Base-by-base conservation (phyloP, 2,888 invertebrate species). In the Ormyrus pomaceus region DNA sequence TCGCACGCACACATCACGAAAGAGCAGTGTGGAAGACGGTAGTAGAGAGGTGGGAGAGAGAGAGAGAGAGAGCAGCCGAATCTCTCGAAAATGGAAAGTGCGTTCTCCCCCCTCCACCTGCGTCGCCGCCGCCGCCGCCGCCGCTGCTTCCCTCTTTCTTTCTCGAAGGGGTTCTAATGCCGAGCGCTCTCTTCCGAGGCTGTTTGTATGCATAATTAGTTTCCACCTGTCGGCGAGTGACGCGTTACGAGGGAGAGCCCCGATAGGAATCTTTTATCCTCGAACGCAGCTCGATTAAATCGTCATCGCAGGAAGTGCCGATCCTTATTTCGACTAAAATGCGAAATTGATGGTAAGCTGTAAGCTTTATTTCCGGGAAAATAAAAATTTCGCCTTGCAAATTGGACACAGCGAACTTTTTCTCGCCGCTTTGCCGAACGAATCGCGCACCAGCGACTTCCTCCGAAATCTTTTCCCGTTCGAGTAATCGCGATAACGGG, bases 1-100 rank as follows among this genome's bases (percentile, higher is more conserved):
- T 34, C 45, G 68, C 68, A 19, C 77, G 71, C 59, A 59, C 58
- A 45, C 8, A 19, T 5, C 2, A 13, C 9, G 34, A 55, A 0
- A 11, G 68, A 19, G 5, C 55, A 13, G 53, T 7, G 50, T 6
- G 10, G n/a, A 50, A 65, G 13, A 6, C 6, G 45, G n/a, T 56
- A 34, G 34, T 46, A 56, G n/a, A 69, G 46, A 46, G 55, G 45
- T 46, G 56, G n/a, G 45, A 55, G 19, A n/a, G n/a, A n/a, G n/a
- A n/a, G n/a, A n/a, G 19, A 19, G 19, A 19, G 46, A 11, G 56
- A 69, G 68, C 68, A 8, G 68, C 46, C 8, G 50, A 46, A 62
- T 62, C 34, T 45, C 61, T 70, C 50, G 70, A 8, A 56, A 68
- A 68, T 56, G 46, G 55, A 68, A 56, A 55, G 68, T 34, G 34